These are phyloP conservation scores for Motacilla tschutschensis DNA, from an alignment of 2,113 vertebrate species.

Conservation along the genomic window DNA sequence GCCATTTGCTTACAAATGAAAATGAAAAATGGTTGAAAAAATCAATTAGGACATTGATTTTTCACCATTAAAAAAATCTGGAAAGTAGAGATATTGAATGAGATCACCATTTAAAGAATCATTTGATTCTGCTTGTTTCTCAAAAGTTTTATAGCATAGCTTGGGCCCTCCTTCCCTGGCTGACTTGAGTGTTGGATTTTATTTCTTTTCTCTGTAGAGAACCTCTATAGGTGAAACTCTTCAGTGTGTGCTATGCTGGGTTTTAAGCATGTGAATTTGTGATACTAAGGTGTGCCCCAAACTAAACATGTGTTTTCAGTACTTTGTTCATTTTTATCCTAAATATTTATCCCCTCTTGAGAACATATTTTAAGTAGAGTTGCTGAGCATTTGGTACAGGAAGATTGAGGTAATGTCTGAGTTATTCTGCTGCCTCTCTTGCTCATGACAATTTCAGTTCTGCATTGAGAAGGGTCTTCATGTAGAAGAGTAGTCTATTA, in stretches of 20 bases:
- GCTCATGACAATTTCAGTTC: not conserved
- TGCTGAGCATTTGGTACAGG: not conserved
- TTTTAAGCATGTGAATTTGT: not conserved
- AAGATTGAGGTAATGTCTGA: not conserved
- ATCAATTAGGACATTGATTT: conserved; percentile 35
- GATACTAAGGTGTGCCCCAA: not conserved
- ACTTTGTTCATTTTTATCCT: not conserved
- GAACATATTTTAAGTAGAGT: not conserved
- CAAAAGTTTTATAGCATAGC: not conserved
- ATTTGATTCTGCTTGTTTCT: not conserved
- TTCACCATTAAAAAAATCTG: not conserved
- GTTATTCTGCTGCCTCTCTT: not conserved
- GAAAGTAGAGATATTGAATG: not conserved
- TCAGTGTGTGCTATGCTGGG: not conserved
- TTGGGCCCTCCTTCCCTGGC: not conserved
- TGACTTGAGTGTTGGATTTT: not conserved
- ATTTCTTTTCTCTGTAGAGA: not conserved
- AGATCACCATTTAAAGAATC: not conserved
- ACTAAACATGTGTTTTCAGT: not conserved
- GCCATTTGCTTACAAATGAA: not conserved
- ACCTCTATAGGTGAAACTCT: not conserved
- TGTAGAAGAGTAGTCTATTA: not conserved
- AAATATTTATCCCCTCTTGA: not conserved
- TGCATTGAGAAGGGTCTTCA: not conserved
- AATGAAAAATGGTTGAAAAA: conserved; percentile 28